These are phyloP conservation scores for Megastigmus dorsalis DNA, from an alignment of 2,888 invertebrate species.

Conservation along the genomic window DNA sequence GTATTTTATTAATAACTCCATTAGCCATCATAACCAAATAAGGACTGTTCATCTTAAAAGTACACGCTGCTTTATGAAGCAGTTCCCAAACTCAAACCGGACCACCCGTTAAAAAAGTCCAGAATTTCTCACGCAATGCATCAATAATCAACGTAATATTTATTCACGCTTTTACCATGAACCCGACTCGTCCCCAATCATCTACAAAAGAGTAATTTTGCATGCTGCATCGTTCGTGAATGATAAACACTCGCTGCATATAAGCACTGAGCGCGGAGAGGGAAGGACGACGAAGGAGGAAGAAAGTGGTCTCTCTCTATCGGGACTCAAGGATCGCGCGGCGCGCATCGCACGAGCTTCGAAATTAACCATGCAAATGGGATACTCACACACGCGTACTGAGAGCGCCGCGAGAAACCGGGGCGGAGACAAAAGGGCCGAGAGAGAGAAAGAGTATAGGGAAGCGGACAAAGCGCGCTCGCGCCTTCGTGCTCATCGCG, in stretches of 20 bases:
- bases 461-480: slow-evolving; percentile 50
- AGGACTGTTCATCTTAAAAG: no score
- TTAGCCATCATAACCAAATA: no score
- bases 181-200: not conserved
- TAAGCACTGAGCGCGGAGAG: not conserved
- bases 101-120: no score
- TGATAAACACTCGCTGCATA: no score
- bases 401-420: slow-evolving; percentile 53
- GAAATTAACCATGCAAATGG: slow-evolving; percentile 66
- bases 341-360: slow-evolving; percentile 2
- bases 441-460: no score
- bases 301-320: not conserved
- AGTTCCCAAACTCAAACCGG: no score
- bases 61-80: no score
- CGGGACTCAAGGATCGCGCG: slow-evolving; percentile 1
- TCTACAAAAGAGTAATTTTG: no score
- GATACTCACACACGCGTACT: no score
- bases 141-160: not conserved
- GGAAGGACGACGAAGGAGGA: not conserved
- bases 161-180: not conserved
- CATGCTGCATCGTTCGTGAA: no score
- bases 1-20: no score
- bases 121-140: not conserved
- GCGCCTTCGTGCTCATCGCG: slow-evolving; percentile 31
- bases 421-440: no score